Base-by-base conservation (phyloP, 2,888 invertebrate species). In the Pardosa pseudoannulata region DNA sequence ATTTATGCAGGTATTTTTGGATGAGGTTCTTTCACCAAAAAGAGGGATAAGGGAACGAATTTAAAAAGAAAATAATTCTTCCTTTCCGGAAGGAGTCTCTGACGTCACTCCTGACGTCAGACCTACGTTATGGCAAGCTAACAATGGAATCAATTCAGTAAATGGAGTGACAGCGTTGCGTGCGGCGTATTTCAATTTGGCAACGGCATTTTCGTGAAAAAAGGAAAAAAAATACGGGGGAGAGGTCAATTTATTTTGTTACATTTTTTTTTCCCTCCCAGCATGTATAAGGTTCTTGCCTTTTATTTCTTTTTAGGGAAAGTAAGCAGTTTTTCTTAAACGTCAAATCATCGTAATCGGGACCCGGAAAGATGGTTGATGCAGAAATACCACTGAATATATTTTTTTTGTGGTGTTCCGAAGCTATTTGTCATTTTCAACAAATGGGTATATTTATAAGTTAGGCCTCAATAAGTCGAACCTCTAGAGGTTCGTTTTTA, bases 141-240 rank as follows among this genome's bases (percentile, higher is more conserved):
- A 68, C 72, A 65, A 65, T 29, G 41, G 65, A 67, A 56, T 68
- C 68, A 75, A 81, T 75, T 81, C 81, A 70, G 70, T 68, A 74
- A 68, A 56, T 64, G 27, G 46, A 79, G 62, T 70, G 62, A 70
- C 62, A 70, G 29, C 81, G 6, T 83, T 65, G 83, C 83, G 83
- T 83, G 83, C 23, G 50, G 64, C 65, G 64, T 82, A 50, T 76
- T 83, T 76, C 65, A 83, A 78, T 83, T 81, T 81, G 74, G 74
- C 46, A 62, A 75, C 62, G 68, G 28, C n/a, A n/a, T 75, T 67
- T 70, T 62, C 32, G 70, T 32, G 50, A 27, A 19, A 73, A 27
- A 73, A 7, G 50, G 19, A 19, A 73, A 27, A 73, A 7, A 46
- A 36, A 46, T 6, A 9, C n/a, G 5, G 36, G n/a, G 2, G 46